Percentiles rank a stretch among this genome's conserved stretches.
Conservation (phyloP, 92 coral and sea anemone species). For the Pocillopora meandrina region DNA sequence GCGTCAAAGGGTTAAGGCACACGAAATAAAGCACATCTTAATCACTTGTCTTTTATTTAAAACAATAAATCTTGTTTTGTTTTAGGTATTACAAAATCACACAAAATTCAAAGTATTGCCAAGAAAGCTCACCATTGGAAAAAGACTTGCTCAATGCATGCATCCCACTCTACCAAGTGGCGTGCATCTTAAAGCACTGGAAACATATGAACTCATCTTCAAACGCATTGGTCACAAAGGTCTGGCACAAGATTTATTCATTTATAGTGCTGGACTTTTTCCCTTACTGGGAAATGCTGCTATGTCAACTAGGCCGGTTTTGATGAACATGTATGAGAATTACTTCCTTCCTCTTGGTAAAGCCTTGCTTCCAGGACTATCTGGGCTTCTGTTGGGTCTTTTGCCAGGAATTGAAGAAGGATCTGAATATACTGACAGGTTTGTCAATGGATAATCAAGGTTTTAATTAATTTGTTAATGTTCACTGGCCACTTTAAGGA, state of each 20-base stretch:
- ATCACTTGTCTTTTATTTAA: background rate
- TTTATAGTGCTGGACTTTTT: slow-evolving; percentile 89
- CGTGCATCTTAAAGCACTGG: slow-evolving; percentile 92
- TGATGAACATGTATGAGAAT: slow-evolving; percentile 86
- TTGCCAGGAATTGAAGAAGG: slow-evolving; percentile 98
- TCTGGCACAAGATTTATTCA: slow-evolving; percentile 88
- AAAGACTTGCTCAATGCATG: slow-evolving; percentile 89
- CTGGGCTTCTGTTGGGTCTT: slow-evolving; percentile 84
- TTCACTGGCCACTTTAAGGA: too few relatives aligned
- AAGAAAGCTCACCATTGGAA: slow-evolving; percentile 88
- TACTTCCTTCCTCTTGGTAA: slow-evolving; percentile 85
- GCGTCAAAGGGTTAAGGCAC: too few relatives aligned
- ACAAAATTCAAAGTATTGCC: slow-evolving; percentile 90
- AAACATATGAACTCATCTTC: slow-evolving; percentile 90
- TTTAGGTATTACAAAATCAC: slow-evolving; percentile 71
- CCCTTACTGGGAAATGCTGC: slow-evolving; percentile 94
- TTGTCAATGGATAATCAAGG: background rate
- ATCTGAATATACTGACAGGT: slow-evolving; percentile 97
- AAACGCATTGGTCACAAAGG: slow-evolving; percentile 88
- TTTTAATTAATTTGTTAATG: background rate
- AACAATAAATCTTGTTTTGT: background rate
- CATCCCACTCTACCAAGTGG: slow-evolving; percentile 97
- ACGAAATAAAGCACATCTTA: background rate
- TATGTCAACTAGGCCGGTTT: slow-evolving; percentile 90
- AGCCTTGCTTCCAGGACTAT: slow-evolving; percentile 83